phyloP scores from a whole-genome alignment of 2,113 vertebrate species.

The Sminthopsis crassicaudata region DNA sequence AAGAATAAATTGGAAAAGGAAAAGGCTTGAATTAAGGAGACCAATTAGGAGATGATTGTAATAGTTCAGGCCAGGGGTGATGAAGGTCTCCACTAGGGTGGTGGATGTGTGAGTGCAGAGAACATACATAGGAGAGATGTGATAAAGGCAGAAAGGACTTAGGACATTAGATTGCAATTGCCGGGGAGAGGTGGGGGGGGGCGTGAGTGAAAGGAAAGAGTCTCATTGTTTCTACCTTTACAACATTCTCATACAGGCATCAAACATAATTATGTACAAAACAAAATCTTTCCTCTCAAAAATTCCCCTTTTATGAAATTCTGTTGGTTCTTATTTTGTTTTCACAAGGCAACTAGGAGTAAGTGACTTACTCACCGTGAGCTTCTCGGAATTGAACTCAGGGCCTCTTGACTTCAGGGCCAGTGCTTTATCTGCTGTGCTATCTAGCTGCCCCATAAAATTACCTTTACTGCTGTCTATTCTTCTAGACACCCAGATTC shows the following conservation, averaged over 20 bases:
- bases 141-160: background rate
- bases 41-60: background rate
- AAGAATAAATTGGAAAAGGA: background rate
- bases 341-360: too few species aligned
- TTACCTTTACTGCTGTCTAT: background rate
- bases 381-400: too few species aligned
- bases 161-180: background rate
- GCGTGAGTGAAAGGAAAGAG: background rate
- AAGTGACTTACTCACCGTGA: too few species aligned
- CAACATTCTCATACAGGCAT: background rate
- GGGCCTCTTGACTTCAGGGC: too few species aligned
- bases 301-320: background rate
- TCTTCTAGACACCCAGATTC: background rate
- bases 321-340: too few species aligned
- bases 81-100: background rate
- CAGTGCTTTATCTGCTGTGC: too few species aligned
- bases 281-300: background rate
- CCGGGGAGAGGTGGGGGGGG: background rate
- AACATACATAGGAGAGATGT: background rate
- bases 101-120: background rate
- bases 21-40: background rate
- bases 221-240: background rate
- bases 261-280: background rate
- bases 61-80: background rate
- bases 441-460: too few species aligned